Conservation (phyloP, 1,140 invertebrate genomes). For the Pogonomyrmex californicus region DNA sequence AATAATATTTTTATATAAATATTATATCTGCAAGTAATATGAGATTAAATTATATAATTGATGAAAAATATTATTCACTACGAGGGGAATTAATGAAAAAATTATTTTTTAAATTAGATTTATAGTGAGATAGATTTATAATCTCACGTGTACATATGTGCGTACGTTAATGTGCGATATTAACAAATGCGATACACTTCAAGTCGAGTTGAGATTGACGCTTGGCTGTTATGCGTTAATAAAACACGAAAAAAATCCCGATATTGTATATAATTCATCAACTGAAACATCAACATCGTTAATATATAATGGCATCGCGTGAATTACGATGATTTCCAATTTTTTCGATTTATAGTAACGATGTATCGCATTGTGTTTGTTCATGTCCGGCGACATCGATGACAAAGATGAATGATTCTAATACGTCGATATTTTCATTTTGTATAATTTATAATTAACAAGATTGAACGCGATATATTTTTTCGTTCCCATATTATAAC, state of each 20-base stretch:
- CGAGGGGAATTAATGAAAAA: no score
- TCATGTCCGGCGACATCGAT: background rate
- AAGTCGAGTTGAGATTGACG: background rate
- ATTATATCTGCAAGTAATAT: background rate
- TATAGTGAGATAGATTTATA: background rate
- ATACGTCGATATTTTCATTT: conserved; percentile 14
- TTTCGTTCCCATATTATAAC: background rate
- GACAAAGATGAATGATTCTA: conserved; percentile 24
- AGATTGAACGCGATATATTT: background rate
- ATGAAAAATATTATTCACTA: background rate
- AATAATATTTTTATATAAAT: background rate
- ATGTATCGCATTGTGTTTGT: conserved; percentile 1
- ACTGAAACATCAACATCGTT: conserved; percentile 1
- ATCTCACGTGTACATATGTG: background rate
- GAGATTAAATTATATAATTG: conserved; percentile 5
- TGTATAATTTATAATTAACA: conserved; percentile 24
- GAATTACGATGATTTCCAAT: conserved; percentile 37
- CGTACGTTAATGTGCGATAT: background rate
- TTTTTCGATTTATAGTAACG: conserved; percentile 31
- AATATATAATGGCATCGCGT: conserved; percentile 7
- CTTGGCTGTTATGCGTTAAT: conserved; percentile 3
- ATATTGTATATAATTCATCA: conserved; percentile 24
- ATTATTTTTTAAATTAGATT: background rate
- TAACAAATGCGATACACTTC: conserved; percentile 1
- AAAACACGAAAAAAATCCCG: conserved; percentile 9